Conservation (phyloP, 2,113 vertebrate species). For the Zapornia atra region DNA sequence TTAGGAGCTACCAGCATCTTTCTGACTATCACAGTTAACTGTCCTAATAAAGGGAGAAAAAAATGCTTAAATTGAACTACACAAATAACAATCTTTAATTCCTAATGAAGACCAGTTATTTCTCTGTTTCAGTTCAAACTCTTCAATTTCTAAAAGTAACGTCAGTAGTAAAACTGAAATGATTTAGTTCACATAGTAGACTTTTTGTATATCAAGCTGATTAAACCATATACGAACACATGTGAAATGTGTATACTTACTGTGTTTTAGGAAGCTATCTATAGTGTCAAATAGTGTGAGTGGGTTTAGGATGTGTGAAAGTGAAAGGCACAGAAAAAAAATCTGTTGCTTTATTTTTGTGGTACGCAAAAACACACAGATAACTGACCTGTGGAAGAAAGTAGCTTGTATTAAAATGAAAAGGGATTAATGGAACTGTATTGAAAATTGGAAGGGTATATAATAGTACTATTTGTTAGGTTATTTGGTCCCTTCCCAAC, state of each 20-base stretch:
- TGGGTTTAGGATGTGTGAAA: not conserved
- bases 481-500: not conserved
- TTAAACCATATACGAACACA: not conserved
- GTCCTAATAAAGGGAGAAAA: not conserved
- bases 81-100: not conserved
- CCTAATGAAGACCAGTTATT: not conserved
- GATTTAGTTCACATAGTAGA: not conserved
- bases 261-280: not conserved
- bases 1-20: not conserved
- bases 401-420: not conserved
- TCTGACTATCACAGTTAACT: not conserved
- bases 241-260: not conserved
- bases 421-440: not conserved
- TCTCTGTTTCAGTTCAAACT: not conserved
- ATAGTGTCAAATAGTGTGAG: not conserved
- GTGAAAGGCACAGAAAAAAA: not conserved
- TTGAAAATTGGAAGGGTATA: not conserved
- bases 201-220: not conserved
- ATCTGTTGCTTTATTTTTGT: not conserved
- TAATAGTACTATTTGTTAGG: not conserved
- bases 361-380: not conserved
- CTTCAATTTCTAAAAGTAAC: not conserved
- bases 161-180: not conserved
- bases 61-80: not conserved
- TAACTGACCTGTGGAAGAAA: not conserved